A percentile compares a stretch with the other conserved stretches of the same genome.
phyloP scores from a whole-genome alignment of 2,113 vertebrate species.

The Pedetes capensis region DNA sequence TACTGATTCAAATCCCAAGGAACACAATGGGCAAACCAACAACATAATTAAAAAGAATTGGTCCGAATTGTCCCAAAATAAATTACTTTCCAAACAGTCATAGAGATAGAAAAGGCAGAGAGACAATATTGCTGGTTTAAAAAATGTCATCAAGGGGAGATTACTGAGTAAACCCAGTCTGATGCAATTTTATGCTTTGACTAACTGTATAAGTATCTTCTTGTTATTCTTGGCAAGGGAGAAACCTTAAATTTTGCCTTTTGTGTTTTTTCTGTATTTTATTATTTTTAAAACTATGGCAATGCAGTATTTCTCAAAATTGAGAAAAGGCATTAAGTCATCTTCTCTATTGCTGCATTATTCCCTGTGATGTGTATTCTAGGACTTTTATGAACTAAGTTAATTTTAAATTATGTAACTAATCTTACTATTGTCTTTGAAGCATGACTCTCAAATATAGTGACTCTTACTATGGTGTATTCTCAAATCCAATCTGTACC shows the following conservation, averaged over 20 bases:
- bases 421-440: neutral
- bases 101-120: slow-evolving; percentile 26
- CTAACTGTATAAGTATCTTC: slow-evolving; percentile 17
- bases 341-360: slow-evolving; percentile 20
- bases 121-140: neutral
- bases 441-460: neutral
- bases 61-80: slow-evolving; percentile 5
- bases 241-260: slow-evolving; percentile 41
- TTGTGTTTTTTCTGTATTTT: neutral
- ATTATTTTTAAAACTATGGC: slow-evolving; percentile 9
- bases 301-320: slow-evolving; percentile 48
- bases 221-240: slow-evolving; percentile 45
- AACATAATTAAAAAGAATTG: too few species aligned
- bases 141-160: neutral
- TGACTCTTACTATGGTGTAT: slow-evolving; percentile 43
- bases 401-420: slow-evolving; percentile 18
- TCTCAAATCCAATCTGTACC: too few species aligned
- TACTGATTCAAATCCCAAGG: too few species aligned
- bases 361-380: neutral
- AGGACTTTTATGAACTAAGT: neutral
- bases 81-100: slow-evolving; percentile 41
- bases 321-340: slow-evolving; percentile 36
- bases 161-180: neutral
- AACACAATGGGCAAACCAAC: too few species aligned
- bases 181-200: slow-evolving; percentile 53